These are phyloP conservation scores for Sarcophilus harrisii DNA, from an alignment of 2,797 vertebrate genomes.

Conservation along the genomic window DNA sequence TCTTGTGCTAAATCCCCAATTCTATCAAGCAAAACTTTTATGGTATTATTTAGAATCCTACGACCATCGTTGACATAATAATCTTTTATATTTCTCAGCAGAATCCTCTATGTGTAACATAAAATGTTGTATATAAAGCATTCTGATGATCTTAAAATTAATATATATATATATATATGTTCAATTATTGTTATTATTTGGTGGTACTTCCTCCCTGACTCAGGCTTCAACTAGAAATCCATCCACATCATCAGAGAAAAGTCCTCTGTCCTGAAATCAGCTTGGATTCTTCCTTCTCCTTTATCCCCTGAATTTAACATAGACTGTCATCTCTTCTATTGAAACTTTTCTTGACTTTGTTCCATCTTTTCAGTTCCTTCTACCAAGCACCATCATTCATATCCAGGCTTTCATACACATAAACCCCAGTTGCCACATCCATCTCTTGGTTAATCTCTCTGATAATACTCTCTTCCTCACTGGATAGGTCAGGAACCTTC, in stretches of 20 bases:
- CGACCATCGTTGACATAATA: background rate
- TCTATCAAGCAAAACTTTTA: background rate
- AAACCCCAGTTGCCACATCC: background rate
- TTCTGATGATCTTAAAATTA: background rate
- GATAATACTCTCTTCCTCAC: background rate
- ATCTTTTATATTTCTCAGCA: background rate
- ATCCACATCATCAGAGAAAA: background rate
- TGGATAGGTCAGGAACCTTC: background rate
- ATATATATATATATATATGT: background rate
- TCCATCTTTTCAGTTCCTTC: conserved; percentile 6
- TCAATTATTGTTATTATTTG: too few species aligned
- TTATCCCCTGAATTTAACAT: background rate
- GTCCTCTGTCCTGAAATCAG: background rate
- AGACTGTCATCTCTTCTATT: background rate
- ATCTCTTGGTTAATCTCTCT: background rate
- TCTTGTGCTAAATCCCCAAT: background rate
- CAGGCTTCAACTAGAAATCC: background rate
- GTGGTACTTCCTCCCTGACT: background rate
- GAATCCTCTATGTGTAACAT: background rate
- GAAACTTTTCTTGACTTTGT: background rate
- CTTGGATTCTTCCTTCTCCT: background rate
- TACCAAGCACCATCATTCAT: background rate
- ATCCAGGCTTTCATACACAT: background rate
- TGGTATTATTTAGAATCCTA: background rate
- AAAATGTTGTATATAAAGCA: background rate